Conservation (phyloP, 2,888 invertebrate genomes). For the Drosophila lutescens region DNA sequence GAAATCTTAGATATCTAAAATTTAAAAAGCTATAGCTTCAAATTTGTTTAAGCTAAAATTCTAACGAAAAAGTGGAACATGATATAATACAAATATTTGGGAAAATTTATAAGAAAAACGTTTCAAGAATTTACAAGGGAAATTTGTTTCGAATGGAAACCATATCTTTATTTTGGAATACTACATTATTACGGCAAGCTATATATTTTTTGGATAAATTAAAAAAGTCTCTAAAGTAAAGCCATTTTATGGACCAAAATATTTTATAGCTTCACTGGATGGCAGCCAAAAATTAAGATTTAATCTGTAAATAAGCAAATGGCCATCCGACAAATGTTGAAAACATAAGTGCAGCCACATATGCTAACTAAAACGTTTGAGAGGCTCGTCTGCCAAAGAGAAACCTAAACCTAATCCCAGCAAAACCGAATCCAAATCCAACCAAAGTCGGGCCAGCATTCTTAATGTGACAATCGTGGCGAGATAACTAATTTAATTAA, state of each 20-base stretch:
- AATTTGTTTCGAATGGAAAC: too few relatives aligned
- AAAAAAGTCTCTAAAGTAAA: not conserved
- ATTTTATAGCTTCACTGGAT: not conserved
- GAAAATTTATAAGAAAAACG: too few relatives aligned
- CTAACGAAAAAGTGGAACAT: too few relatives aligned
- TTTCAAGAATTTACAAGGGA: too few relatives aligned
- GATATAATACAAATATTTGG: too few relatives aligned
- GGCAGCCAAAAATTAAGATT: conserved; percentile 1
- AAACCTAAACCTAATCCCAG: conserved; percentile 5
- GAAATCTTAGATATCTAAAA: too few relatives aligned
- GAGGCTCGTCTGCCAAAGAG: conserved; percentile 37
- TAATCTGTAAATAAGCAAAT: conserved; percentile 5
- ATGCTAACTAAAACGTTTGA: conserved; percentile 6
- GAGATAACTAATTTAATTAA: conserved; percentile 74
- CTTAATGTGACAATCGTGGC: conserved; percentile 70
- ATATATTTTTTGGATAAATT: too few relatives aligned
- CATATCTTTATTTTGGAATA: too few relatives aligned
- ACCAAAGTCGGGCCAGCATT: conserved; percentile 26
- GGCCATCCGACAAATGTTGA: not conserved
- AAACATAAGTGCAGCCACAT: conserved; percentile 5
- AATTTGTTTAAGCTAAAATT: too few relatives aligned
- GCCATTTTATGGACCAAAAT: not conserved
- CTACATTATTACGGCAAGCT: too few relatives aligned
- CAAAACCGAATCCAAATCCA: conserved; percentile 4
- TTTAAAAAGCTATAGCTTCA: too few relatives aligned